phyloP scores from a whole-genome alignment of 2,888 invertebrate species.

The Amphiduros pacificus region DNA sequence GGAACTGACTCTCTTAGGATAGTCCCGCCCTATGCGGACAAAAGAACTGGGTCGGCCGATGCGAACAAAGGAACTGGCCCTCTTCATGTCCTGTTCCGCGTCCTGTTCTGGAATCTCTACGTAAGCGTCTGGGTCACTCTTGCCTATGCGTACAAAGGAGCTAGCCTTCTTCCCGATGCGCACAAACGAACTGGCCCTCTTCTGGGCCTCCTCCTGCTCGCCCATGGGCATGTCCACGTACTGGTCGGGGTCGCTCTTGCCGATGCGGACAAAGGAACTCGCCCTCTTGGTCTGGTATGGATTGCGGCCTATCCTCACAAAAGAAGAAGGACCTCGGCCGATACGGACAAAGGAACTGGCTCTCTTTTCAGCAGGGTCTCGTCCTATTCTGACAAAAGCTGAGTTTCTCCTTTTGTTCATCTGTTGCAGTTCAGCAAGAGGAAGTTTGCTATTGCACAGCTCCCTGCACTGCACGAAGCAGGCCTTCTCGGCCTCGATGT shows the following conservation, averaged over 20 bases:
- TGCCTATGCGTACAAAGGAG: slow-evolving; percentile 23
- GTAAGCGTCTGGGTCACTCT: slow-evolving; percentile 5
- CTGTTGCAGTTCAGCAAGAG: too few species aligned
- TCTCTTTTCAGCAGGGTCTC: slow-evolving; percentile 9
- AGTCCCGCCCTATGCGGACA: slow-evolving; percentile 8
- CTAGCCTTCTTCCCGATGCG: slow-evolving; percentile 20
- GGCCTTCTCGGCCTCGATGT: too few species aligned
- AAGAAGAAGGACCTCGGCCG: slow-evolving; percentile 5
- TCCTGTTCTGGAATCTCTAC: background rate
- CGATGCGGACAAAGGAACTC: slow-evolving; percentile 15
- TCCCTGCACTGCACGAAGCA: too few species aligned
- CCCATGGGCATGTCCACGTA: background rate
- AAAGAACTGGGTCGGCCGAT: slow-evolving; percentile 18
- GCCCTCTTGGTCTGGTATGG: background rate
- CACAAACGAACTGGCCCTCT: slow-evolving; percentile 15
- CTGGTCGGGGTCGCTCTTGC: slow-evolving; percentile 6
- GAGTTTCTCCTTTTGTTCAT: slow-evolving; percentile 8
- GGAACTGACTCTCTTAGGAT: slow-evolving; percentile 11
- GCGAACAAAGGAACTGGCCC: slow-evolving; percentile 23
- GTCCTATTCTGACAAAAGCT: slow-evolving; percentile 22
- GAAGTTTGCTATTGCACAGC: too few species aligned
- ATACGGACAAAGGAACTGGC: slow-evolving; percentile 22
- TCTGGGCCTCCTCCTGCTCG: slow-evolving; percentile 6
- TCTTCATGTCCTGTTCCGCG: slow-evolving; percentile 7
- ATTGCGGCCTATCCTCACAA: slow-evolving; percentile 15